Base-by-base conservation (phyloP, 1,140 invertebrate genomes). In the Panagrolaimus sp. region DNA sequence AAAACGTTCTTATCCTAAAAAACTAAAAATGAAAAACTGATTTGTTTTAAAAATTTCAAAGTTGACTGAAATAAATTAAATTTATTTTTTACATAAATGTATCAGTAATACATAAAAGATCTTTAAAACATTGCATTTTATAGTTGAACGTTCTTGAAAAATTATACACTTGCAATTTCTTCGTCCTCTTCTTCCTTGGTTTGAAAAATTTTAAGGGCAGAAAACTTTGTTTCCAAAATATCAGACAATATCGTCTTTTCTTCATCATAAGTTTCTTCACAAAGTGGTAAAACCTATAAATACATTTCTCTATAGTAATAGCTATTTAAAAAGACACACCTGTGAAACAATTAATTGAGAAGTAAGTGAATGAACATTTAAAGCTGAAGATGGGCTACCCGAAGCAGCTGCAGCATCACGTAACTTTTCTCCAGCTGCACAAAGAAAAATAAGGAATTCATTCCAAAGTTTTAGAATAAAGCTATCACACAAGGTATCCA, bases 401-500 rank as follows among this genome's bases (percentile, higher is more conserved):
- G 51, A 20, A 27, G 51, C 51, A 75, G 76, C 42, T 78, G 74
- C 89, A 83, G 92, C 93, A 61, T 88, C 87, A n/a, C 16, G 16
- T 11, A 57, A 27, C 51, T 57, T 57, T 11, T 57, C 51, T 14
- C 48, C 63, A 27, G 63, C 63, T 31, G 68, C 45, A 11, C 45
- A 51, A 20, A 76, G 66, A 51, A 74, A 61, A 11, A 44, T 53
- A 16, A 66, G 46, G 23, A 76, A 71, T 44, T 74, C 66, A 9
- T 9, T 57, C 74, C 74, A 76, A 16, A 76, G 31, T 13, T 42
- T 57, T n/a, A 42, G 14, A 16, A 79, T 64, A 68, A 76, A 74
- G 14, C 8, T 47, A 20, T 75, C 65, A 44, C 75, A 65, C 23
- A 78, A 43, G n/a, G 67, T 25, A 27, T 61, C 23, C 23, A 75